Base-by-base conservation (phyloP, 2,113 vertebrate species). In the Tauraco erythrolophus region DNA sequence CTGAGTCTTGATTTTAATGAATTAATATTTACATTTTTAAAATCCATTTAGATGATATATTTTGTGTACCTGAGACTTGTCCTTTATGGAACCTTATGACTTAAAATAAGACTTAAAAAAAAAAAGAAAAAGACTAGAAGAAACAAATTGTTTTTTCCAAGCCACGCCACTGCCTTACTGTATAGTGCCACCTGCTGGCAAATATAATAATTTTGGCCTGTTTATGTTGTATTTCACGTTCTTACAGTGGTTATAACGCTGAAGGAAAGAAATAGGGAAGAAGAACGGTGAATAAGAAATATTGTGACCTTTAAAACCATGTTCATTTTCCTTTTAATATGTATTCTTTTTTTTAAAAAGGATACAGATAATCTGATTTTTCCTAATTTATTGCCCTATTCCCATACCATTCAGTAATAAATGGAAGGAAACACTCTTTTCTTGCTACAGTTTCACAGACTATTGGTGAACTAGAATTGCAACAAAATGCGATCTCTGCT, bases 401-500 rank as follows among this genome's bases (percentile, higher is more conserved):
- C 14, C 28, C 6, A 33, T 39, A 1, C 0, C 11, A 18, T 84
- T 46, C 13, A 56, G 15, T 6, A 1, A 6, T 39, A 85, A 61
- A 62, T 50, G 14, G 25, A 83, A 68, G 2, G 5, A 61, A 66
- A 56, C 19, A 22, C 1, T 51, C 1, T 21, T 68, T 57, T 58
- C 9, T 57, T 18, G 10, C n/a, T 70, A 33, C n/a, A 50, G 31
- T 56, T 76, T 46, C 30, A 48, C 3, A 64, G 11, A 11, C 46
- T 60, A 35, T 35, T 74, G 31, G 66, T 70, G 88, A 66, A 19
- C 2, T 27, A 2, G 3, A 39, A 56, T 31, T 69, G 43, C 27
- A 13, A 18, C 21, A 27, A 80, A 31, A 1, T 14, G 28, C 0
- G 0, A 37, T 53, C 89, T 16, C 27, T 45, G 9, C 19, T 60